Evolutionary conservation across 2,797 vertebrate species (phyloP).

Genomic region (Sylvilagus floridanus): DNA sequence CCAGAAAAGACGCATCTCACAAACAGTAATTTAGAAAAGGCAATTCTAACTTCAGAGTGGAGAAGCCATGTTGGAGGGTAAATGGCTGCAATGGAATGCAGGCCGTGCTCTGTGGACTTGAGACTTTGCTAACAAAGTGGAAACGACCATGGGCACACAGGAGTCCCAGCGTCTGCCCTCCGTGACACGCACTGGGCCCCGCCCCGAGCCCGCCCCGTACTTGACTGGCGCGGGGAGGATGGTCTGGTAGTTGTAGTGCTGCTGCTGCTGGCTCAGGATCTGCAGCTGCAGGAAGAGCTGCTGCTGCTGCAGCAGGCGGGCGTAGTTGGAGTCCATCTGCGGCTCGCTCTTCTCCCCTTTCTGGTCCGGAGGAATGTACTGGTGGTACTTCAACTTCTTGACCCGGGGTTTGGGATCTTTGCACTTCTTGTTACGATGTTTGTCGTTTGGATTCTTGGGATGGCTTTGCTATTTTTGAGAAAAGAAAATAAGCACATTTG

Average conservation of each 20-base stretch:
- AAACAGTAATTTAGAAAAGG: background rate
- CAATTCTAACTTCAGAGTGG: background rate
- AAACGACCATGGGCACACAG: background rate
- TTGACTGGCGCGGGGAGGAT: slow-evolving; percentile 93
- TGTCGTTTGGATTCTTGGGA: slow-evolving; percentile 92
- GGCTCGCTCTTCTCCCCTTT: slow-evolving; percentile 94
- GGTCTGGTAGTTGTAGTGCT: slow-evolving; percentile 96
- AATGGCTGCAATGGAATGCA: background rate
- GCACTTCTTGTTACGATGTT: slow-evolving; percentile 95
- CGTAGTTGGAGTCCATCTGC: slow-evolving; percentile 96
- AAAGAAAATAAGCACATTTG: slow-evolving; percentile 76
- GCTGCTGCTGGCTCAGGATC: slow-evolving; percentile 97
- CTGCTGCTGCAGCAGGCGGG: slow-evolving; percentile 95
- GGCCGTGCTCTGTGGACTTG: background rate
- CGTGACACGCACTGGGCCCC: accelerated
- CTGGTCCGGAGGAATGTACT: slow-evolving; percentile 98
- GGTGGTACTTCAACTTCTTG: slow-evolving; percentile 98
- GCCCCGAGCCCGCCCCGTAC: slow-evolving; percentile 88
- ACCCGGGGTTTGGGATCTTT: slow-evolving; percentile 96
- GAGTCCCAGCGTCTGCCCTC: background rate
- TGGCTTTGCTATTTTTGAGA: slow-evolving; percentile 93
- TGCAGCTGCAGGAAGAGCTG: slow-evolving; percentile 99
- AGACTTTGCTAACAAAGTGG: background rate
- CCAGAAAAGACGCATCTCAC: background rate
- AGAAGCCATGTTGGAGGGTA: background rate